phyloP scores from a whole-genome alignment of 1,140 invertebrate species.

The Oncopeltus fasciatus region DNA sequence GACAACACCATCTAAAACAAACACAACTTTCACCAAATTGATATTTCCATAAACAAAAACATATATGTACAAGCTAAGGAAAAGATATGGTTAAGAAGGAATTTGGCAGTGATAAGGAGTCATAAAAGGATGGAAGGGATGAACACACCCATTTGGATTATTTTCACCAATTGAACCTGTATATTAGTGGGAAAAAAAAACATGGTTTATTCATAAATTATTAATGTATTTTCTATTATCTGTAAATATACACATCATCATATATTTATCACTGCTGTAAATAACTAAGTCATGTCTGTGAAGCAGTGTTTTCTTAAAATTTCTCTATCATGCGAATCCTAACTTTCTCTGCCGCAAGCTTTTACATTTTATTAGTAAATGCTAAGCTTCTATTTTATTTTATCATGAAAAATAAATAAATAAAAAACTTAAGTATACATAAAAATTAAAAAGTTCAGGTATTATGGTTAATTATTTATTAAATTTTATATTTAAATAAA shows the following conservation, averaged over 20 bases:
- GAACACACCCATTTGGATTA: not conserved
- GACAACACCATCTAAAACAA: too few relatives aligned
- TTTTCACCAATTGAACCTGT: not conserved
- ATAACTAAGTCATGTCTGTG: not conserved
- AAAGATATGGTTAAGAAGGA: not conserved
- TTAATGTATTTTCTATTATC: too few relatives aligned
- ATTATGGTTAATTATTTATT: too few relatives aligned
- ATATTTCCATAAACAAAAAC: not conserved
- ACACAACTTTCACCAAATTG: not conserved
- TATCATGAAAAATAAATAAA: not conserved
- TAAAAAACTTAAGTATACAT: too few relatives aligned
- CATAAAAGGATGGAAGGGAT: not conserved
- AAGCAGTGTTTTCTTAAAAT: not conserved
- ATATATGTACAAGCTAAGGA: not conserved
- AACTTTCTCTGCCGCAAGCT: not conserved
- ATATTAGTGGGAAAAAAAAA: not conserved
- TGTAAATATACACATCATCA: too few relatives aligned
- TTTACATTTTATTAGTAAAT: not conserved
- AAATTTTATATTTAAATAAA: too few relatives aligned
- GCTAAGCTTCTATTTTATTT: slow-evolving; percentile 1
- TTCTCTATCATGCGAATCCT: not conserved
- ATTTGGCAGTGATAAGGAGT: not conserved
- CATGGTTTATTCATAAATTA: too few relatives aligned
- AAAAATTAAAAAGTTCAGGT: slow-evolving; percentile 1
- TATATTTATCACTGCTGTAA: not conserved